These are phyloP conservation scores for Psammodynastes pulverulentus DNA, from an alignment of 2,113 vertebrate genomes.

Conservation along the genomic window DNA sequence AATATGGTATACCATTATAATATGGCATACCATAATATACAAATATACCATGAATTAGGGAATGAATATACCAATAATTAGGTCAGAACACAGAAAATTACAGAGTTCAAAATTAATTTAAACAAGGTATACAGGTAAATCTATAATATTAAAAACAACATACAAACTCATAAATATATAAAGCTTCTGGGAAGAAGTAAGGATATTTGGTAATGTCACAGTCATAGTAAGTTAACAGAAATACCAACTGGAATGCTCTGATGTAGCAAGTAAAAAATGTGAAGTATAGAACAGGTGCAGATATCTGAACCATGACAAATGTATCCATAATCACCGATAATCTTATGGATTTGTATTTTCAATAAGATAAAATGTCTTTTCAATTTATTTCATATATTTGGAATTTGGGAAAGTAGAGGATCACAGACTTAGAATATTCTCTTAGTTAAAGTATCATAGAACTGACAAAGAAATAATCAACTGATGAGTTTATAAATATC, in stretches of 20 bases:
- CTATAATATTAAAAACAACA: background rate
- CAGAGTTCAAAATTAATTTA: background rate
- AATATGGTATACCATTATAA: background rate
- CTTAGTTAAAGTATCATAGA: background rate
- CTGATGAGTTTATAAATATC: background rate
- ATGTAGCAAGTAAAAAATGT: constrained; percentile 74
- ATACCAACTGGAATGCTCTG: constrained; percentile 74
- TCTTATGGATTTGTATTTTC: constrained; percentile 58
- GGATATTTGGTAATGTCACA: constrained; percentile 15
- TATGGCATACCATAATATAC: background rate
- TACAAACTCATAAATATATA: background rate
- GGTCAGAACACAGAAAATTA: background rate
- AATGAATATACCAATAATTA: background rate
- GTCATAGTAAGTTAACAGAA: constrained; percentile 27
- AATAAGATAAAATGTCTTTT: constrained; percentile 62
- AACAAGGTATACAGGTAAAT: background rate
- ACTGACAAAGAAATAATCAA: background rate
- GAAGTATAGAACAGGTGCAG: constrained; percentile 72
- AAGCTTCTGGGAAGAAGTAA: background rate
- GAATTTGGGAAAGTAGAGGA: background rate
- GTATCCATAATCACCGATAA: constrained; percentile 73
- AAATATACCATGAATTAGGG: background rate
- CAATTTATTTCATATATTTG: constrained; percentile 44
- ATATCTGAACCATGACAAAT: constrained; percentile 80
- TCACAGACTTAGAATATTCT: background rate